Evolutionary conservation across 2,888 invertebrate genomes (phyloP).

Genomic region (Pemphredon lugubris): DNA sequence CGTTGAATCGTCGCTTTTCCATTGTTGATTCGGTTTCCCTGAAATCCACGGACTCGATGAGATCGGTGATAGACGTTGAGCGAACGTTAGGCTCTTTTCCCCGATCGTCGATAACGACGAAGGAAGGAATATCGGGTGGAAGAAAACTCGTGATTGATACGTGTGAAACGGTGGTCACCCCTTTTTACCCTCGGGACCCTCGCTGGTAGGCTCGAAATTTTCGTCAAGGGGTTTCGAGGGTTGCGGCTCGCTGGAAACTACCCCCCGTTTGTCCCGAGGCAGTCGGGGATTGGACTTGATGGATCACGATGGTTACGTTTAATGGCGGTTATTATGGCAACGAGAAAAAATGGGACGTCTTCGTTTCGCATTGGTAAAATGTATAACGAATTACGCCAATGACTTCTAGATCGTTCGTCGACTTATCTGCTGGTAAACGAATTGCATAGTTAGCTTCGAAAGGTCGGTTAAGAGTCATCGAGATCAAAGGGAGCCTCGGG

Average conservation of each 20-base stretch:
- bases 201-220: constrained; percentile 33
- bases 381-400: neutral
- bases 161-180: constrained; percentile 50
- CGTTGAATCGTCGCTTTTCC: too few species aligned
- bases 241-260: constrained; percentile 11
- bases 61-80: too few species aligned
- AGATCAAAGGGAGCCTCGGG: neutral
- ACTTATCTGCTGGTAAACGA: neutral
- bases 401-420: neutral
- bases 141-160: constrained; percentile 52
- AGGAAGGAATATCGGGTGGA: constrained; percentile 16
- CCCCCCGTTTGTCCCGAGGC: constrained; percentile 2
- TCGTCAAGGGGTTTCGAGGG: constrained; percentile 32
- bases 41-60: too few species aligned
- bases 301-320: constrained; percentile 24
- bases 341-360: neutral
- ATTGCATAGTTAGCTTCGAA: neutral
- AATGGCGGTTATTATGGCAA: constrained; percentile 34
- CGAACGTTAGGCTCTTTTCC: too few species aligned
- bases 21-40: too few species aligned
- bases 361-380: neutral
- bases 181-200: constrained; percentile 35
- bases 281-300: constrained; percentile 36
- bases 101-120: neutral
- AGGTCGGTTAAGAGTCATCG: neutral